Conservation (phyloP, 53 echinoderm and acorn worm genomes). For the Henricia sp. region DNA sequence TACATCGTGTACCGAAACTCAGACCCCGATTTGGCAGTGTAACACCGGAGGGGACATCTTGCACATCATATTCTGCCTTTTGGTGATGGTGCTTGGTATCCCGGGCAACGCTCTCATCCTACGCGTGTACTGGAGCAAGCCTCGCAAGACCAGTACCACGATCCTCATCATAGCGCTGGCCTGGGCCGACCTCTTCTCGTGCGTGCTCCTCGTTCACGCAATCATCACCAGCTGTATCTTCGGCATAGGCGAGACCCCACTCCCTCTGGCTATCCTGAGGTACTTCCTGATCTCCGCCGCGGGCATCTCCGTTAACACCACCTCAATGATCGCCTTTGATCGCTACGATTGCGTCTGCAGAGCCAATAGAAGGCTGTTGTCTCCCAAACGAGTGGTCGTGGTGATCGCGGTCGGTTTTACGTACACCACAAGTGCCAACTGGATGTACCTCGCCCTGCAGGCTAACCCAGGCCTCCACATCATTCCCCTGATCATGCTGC, state of each 20-base stretch:
- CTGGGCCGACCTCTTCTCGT: neutral
- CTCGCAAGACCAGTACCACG: constrained; percentile 9
- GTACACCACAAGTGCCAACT: neutral
- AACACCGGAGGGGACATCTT: neutral
- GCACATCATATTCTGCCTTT: neutral
- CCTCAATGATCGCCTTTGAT: constrained; percentile 8
- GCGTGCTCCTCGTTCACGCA: neutral
- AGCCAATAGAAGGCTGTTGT: neutral
- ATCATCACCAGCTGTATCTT: neutral
- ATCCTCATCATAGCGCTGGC: constrained; percentile 14
- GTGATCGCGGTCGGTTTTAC: neutral
- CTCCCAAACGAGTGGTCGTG: neutral
- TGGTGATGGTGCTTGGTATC: neutral
- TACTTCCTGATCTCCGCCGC: neutral
- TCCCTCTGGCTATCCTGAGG: neutral
- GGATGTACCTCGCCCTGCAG: neutral
- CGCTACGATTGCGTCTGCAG: constrained; percentile 36
- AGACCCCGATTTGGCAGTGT: neutral
- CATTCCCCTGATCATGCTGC: neutral
- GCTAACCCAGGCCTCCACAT: neutral
- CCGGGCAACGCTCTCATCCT: constrained; percentile 7
- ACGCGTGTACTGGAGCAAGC: constrained; percentile 4
- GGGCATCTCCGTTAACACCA: neutral
- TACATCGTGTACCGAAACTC: neutral
- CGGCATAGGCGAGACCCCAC: neutral